These are phyloP conservation scores for Nemoura dubitans DNA, from an alignment of 2,888 invertebrate species.

Conservation along the genomic window DNA sequence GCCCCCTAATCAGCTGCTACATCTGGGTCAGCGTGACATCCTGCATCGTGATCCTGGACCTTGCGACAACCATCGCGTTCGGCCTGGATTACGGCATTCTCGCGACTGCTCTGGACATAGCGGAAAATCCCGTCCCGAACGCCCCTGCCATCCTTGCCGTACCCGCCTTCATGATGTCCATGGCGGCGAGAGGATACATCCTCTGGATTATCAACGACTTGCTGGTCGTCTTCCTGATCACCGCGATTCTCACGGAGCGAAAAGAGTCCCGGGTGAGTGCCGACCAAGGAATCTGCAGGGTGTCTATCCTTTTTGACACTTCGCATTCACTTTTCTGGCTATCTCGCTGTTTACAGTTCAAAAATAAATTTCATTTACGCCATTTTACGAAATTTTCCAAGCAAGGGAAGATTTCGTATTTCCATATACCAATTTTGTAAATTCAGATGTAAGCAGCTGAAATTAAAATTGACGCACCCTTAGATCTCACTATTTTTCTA, in stretches of 20 bases:
- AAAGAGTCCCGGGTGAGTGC: constrained; percentile 17
- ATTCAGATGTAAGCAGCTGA: no score
- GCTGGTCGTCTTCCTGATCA: constrained; percentile 28
- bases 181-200: constrained; percentile 45
- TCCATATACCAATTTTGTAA: no score
- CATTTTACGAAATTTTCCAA: no score
- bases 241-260: not conserved
- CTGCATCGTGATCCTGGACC: constrained; percentile 28
- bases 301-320: no score
- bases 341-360: no score
- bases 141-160: not conserved
- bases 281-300: no score
- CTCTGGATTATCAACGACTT: constrained; percentile 45
- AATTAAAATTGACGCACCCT: no score
- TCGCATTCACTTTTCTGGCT: no score
- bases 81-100: constrained; percentile 15
- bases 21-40: not conserved
- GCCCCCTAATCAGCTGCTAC: not conserved
- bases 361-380: no score
- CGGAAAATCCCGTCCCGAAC: not conserved
- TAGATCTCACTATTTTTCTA: no score
- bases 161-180: constrained; percentile 45
- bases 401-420: no score
- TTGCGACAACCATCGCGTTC: constrained; percentile 1
- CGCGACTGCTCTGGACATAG: not conserved